Conservation (phyloP, 2,888 invertebrate genomes). For the Drosophila dives region DNA sequence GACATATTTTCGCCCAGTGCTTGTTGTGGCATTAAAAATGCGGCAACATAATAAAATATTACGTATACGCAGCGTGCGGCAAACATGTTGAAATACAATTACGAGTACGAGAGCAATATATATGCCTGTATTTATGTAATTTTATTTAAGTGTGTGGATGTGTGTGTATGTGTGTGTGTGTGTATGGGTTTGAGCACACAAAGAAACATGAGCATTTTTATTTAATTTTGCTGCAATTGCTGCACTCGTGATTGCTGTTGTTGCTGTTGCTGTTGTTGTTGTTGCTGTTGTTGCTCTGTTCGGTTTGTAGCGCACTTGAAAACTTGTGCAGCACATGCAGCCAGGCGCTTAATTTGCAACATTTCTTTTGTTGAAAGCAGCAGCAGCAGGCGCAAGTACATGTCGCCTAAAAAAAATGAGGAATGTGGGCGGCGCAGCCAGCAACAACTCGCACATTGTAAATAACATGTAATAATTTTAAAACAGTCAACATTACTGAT, state of each 20-base stretch:
- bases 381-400: constrained; percentile 54
- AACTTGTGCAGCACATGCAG: constrained; percentile 63
- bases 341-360: constrained; percentile 79
- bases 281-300: constrained; percentile 42
- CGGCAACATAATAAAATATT: constrained; percentile 67
- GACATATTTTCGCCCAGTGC: constrained; percentile 64
- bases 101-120: constrained; percentile 48
- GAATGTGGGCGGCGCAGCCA: constrained; percentile 13
- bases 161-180: background rate
- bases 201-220: constrained; percentile 66
- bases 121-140: constrained; percentile 4
- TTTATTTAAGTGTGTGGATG: background rate
- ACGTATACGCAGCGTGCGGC: constrained; percentile 58
- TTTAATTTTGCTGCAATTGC: constrained; percentile 67
- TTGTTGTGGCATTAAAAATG: constrained; percentile 63
- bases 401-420: constrained; percentile 53
- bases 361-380: constrained; percentile 72
- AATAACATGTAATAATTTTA: constrained; percentile 79
- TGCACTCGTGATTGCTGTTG: constrained; percentile 35
- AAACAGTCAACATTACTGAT: constrained; percentile 47
- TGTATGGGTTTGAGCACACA: constrained; percentile 36
- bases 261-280: constrained; percentile 34
- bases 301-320: constrained; percentile 65
- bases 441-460: constrained; percentile 66
- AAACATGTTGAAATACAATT: constrained; percentile 73